Evolutionary conservation across 2,888 invertebrate species (phyloP).

Genomic region (Nomada fucata): DNA sequence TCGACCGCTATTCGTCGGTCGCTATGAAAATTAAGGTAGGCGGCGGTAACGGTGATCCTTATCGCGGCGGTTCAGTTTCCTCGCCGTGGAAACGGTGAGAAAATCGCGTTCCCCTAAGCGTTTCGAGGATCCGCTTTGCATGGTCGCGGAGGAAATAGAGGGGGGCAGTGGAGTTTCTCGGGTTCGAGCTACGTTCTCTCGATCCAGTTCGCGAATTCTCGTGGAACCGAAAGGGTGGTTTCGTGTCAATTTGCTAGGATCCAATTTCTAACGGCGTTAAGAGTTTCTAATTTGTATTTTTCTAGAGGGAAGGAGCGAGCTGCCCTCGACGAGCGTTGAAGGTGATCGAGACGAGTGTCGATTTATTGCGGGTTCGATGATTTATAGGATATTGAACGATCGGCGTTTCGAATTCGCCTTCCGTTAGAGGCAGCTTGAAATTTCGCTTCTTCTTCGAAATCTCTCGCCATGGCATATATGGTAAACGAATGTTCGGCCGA

Average conservation of each 20-base stretch:
- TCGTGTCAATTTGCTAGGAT: too few relatives aligned
- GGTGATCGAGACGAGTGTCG: too few relatives aligned
- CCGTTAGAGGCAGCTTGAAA: too few relatives aligned
- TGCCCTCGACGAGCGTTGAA: too few relatives aligned
- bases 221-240: too few relatives aligned
- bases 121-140: not conserved
- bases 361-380: too few relatives aligned
- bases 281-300: too few relatives aligned
- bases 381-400: too few relatives aligned
- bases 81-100: slow-evolving; percentile 26
- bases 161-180: not conserved
- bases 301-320: too few relatives aligned
- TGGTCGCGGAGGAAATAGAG: not conserved
- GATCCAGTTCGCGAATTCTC: not conserved
- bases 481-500: not conserved
- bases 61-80: slow-evolving; percentile 55
- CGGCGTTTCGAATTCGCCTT: not conserved
- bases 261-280: too few relatives aligned
- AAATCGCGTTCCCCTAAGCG: slow-evolving; percentile 12
- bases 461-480: not conserved
- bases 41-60: slow-evolving; percentile 60
- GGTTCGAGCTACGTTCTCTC: not conserved
- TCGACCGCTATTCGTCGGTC: slow-evolving; percentile 63
- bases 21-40: slow-evolving; percentile 64
- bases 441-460: not conserved